Conservation (phyloP, 2,113 vertebrate genomes). For the Mastomys coucha region DNA sequence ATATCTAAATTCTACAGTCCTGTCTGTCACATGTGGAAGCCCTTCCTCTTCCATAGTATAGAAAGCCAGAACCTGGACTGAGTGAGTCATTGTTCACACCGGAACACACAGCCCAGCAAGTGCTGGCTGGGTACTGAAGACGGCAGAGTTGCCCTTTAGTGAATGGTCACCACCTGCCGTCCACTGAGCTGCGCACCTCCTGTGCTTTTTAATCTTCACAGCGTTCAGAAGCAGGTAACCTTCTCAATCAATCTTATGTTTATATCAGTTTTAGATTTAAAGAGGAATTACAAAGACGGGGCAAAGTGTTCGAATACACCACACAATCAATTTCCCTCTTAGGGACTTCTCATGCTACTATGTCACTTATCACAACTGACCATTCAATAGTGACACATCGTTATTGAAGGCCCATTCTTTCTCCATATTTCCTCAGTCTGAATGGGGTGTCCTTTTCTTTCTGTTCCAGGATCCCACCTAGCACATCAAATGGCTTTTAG, state of each 20-base stretch:
- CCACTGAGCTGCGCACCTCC: background rate
- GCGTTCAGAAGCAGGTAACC: background rate
- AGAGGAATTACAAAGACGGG: background rate
- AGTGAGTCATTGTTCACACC: background rate
- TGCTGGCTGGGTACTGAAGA: background rate
- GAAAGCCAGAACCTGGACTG: background rate
- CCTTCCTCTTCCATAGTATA: background rate
- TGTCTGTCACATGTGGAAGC: background rate
- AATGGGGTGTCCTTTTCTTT: background rate
- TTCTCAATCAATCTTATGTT: background rate
- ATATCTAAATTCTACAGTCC: background rate
- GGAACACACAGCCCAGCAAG: background rate
- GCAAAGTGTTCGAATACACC: no score
- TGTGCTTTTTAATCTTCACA: background rate
- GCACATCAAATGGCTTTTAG: background rate
- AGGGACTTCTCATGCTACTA: fast-evolving
- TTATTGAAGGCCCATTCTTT: background rate
- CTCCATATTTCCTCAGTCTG: background rate
- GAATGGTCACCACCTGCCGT: background rate
- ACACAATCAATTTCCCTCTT: background rate
- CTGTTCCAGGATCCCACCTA: background rate
- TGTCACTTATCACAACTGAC: background rate
- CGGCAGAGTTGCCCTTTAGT: background rate
- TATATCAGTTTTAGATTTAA: background rate
- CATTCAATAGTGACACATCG: background rate